Evolutionary conservation across 1,140 invertebrate species (phyloP), one percentile per base, ranked within the genome.

Genomic region (Thaumatotibia leucotreta): DNA sequence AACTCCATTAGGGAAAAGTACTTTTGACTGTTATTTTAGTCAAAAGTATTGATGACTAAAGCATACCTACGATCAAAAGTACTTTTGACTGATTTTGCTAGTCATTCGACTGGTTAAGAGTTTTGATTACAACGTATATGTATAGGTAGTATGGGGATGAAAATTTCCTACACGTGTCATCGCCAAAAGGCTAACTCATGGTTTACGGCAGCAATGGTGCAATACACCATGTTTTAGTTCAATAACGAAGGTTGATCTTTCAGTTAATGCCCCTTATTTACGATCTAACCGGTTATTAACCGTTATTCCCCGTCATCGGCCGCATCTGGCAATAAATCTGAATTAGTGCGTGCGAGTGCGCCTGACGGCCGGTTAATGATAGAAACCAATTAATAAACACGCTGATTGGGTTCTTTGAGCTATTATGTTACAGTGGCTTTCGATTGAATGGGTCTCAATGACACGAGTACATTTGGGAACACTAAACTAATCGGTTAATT

Each of bases 311-410:
- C 14, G 14, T 58, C 14, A 27, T 58, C 14, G 23, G 11, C 24
- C 23, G 52, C 24, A 14, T 27, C 14, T 31, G 24, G 24, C 24
- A 31, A 58, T 58, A 58, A 58, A 58, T 58, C 52, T 58, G 52
- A 58, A 58, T 58, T 31, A 58, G 52, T 58, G 52, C 52, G 52
- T 27, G 52, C 27, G 23, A 27, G 23, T 27, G 52, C 52, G 52
- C 14, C 23, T 27, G 52, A 58, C 24, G 24, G 52, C 24, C 9
- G 24, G 23, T 58, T 58, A 31, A 58, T 31, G 52, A 58, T 58
- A 27, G 23, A 58, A 58, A 27, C n/a, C 27, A 29, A 58, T 58
- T 58, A 58, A 58, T 58, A 58, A 54, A 29, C 23, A 58, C 52
- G 52, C 11, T 58, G 52, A 58, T 58, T 58, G 52, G 24, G 24